Percentiles rank a stretch among this genome's conserved stretches.
phyloP scores from a whole-genome alignment of 2,888 invertebrate species.

The Erebia epiphron region DNA sequence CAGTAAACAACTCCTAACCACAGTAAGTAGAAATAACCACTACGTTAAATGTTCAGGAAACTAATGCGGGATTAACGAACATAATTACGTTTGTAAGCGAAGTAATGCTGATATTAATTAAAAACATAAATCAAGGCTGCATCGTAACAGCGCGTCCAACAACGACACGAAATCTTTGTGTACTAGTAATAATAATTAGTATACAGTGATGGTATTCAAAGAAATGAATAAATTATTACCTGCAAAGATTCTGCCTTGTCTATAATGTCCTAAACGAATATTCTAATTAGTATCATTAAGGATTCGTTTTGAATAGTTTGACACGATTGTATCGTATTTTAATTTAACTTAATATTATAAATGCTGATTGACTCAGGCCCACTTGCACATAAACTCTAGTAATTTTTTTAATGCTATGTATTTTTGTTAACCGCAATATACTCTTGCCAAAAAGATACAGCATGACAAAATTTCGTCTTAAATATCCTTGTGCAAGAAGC shows the following conservation, averaged over 20 bases:
- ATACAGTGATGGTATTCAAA: conserved; percentile 1
- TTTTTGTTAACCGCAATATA: too few relatives aligned
- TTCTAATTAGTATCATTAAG: neutral
- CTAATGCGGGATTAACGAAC: conserved; percentile 29
- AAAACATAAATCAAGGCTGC: conserved; percentile 31
- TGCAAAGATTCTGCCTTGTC: neutral
- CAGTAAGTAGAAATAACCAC: conserved; percentile 6
- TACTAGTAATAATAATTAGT: neutral
- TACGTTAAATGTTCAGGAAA: conserved; percentile 25
- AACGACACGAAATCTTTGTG: conserved; percentile 22
- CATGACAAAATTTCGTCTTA: too few relatives aligned
- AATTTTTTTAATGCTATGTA: too few relatives aligned
- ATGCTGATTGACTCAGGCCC: neutral
- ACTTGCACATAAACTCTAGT: too few relatives aligned
- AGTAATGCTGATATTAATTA: conserved; percentile 28
- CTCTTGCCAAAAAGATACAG: too few relatives aligned
- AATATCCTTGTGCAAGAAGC: too few relatives aligned
- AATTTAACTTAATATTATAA: neutral
- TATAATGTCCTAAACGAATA: neutral
- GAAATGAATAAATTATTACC: conserved; percentile 5
- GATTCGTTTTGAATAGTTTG: neutral
- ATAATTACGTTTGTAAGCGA: conserved; percentile 21
- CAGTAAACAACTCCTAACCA: neutral
- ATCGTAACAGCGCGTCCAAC: conserved; percentile 18
- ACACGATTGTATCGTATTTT: neutral